Evolutionary conservation across 1,140 invertebrate genomes (phyloP).

Genomic region (Diuraphis noxia): DNA sequence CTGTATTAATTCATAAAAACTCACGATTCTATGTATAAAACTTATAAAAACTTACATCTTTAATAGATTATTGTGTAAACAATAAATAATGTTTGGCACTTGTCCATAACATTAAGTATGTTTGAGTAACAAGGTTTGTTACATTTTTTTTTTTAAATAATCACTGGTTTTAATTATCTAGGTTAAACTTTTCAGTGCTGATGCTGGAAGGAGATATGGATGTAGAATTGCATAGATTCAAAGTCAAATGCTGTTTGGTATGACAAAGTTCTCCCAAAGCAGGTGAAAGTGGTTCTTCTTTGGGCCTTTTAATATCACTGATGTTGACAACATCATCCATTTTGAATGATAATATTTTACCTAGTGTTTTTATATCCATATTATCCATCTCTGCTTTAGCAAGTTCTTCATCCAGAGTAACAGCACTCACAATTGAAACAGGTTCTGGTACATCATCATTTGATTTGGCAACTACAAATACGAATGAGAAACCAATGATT

Average conservation of each 20-base stretch:
- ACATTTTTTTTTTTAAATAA: background rate
- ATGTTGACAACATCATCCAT: constrained; percentile 20
- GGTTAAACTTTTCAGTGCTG: background rate
- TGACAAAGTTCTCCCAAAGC: constrained; percentile 72
- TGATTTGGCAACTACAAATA: background rate
- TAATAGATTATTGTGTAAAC: background rate
- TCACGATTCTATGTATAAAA: background rate
- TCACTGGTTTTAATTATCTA: background rate
- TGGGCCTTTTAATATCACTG: background rate
- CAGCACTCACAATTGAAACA: background rate
- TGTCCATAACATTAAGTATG: constrained; percentile 9
- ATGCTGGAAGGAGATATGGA: constrained; percentile 55
- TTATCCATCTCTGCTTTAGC: constrained; percentile 35
- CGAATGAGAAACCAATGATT: background rate
- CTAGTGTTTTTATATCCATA: constrained; percentile 48
- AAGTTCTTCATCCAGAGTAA: constrained; percentile 36
- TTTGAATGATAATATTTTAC: constrained; percentile 38
- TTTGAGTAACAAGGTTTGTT: background rate
- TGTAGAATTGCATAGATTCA: constrained; percentile 67
- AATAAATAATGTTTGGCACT: constrained; percentile 36
- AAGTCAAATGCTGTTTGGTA: constrained; percentile 71
- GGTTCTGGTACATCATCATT: constrained; percentile 46
- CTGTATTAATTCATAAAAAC: background rate
- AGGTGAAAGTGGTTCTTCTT: constrained; percentile 51
- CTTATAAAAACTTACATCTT: background rate